Base-by-base conservation (phyloP, 2,888 invertebrate genomes). In the Hypselothyrea guttata region DNA sequence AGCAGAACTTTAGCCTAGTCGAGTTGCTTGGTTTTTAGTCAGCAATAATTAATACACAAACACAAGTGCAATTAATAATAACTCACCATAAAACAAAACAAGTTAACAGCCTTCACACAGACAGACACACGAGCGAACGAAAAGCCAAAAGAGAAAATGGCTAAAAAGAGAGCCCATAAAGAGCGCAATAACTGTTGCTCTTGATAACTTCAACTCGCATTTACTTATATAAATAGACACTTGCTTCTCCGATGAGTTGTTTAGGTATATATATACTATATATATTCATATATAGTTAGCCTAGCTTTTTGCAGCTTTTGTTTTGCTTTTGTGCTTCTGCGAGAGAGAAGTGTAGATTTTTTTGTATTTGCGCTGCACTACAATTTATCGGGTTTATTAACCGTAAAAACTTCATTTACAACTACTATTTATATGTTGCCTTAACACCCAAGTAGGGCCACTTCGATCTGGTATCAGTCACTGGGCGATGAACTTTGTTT, bases 241-340 rank as follows among this genome's bases (percentile, higher is more conserved):
- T n/a, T n/a, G n/a, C n/a, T n/a, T n/a, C n/a, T 12, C 22, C 22
- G 9, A 13, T 18, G 13, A 45, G 45, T 38, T 46, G 9, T 45
- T n/a, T 35, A 13, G 35, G 27, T 47, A 40, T 22, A 18, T n/a
- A n/a, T n/a, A n/a, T n/a, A n/a, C n/a, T n/a, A n/a, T 15, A 22
- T 8, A 33, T 56, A 27, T 33, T 16, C 53, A 31, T 27, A 41
- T 46, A 46, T 37, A 37, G 34, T 62, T 7, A 31, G 38, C 42
- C 64, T 63, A 45, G 47, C 58, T 42, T 65, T 67, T 59, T 63
- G 58, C 73, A 58, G 48, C 63, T 45, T 82, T 83, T 79, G 83
- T 79, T 79, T 76, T 83, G 81, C 61, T 79, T 77, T 67, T 56
- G 18, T 52, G 61, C 59, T 81, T 81, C 78, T 64, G 53, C 35